Evolutionary conservation across 2,888 invertebrate species (phyloP).

Genomic region (Drosophila tripunctata): DNA sequence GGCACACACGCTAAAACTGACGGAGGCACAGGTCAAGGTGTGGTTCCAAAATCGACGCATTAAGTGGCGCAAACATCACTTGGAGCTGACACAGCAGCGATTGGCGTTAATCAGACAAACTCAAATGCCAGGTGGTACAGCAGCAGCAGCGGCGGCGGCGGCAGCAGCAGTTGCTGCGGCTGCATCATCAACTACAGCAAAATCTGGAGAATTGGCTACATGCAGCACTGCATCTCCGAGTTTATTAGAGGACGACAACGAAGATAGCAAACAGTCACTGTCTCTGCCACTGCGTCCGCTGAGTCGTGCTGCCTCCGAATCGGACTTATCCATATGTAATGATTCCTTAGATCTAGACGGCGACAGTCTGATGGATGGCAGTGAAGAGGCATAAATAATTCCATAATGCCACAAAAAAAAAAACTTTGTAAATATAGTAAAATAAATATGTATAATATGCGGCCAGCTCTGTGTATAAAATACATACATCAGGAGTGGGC

Average conservation of each 20-base stretch:
- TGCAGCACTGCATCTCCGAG: conserved; percentile 63
- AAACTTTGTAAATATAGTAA: conserved; percentile 62
- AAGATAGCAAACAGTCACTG: conserved; percentile 76
- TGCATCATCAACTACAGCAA: conserved; percentile 18
- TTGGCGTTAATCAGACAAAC: conserved; percentile 86
- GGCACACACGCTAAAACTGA: conserved; percentile 86
- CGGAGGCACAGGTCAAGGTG: conserved; percentile 90
- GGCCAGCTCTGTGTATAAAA: background rate
- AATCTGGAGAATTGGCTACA: conserved; percentile 38
- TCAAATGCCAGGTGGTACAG: conserved; percentile 71
- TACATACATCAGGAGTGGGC: too few species aligned
- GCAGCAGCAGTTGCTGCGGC: conserved; percentile 4
- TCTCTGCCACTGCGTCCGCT: conserved; percentile 62
- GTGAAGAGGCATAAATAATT: conserved; percentile 77
- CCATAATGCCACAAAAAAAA: conserved; percentile 7
- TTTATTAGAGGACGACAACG: conserved; percentile 72
- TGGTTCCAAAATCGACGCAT: conserved; percentile 97
- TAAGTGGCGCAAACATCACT: conserved; percentile 95
- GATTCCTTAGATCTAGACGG: conserved; percentile 82
- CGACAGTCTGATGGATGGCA: conserved; percentile 83
- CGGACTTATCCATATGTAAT: conserved; percentile 84
- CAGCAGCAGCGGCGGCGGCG: conserved; percentile 5
- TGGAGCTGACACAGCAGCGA: conserved; percentile 95
- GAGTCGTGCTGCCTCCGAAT: conserved; percentile 78
- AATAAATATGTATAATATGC: conserved; percentile 56